Conservation (phyloP, 2,113 vertebrate genomes). For the Bubo scandiacus region DNA sequence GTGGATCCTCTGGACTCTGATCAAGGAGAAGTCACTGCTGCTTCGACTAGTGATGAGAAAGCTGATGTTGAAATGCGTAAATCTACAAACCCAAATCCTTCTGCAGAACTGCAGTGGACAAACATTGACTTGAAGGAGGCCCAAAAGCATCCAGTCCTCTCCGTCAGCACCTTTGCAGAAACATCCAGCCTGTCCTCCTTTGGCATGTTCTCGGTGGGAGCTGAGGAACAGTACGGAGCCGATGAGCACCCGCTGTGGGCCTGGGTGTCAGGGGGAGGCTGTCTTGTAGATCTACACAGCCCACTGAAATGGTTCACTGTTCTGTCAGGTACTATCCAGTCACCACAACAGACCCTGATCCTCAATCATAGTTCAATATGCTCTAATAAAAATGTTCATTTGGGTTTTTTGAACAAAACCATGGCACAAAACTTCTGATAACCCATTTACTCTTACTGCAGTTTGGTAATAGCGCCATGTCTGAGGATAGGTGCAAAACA, state of each 20-base stretch:
- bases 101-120: conserved; percentile 84
- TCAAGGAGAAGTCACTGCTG: not conserved
- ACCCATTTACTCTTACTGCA: not conserved
- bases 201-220: conserved; percentile 75
- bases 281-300: conserved; percentile 82
- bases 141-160: conserved; percentile 60
- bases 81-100: conserved; percentile 27
- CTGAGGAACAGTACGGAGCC: conserved; percentile 79
- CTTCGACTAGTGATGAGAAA: not conserved
- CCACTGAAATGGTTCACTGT: conserved; percentile 85
- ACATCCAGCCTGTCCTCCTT: conserved; percentile 82
- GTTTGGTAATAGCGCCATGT: not conserved
- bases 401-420: not conserved
- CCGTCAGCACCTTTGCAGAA: conserved; percentile 66
- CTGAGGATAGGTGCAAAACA: not conserved
- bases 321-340: conserved; percentile 71
- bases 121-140: conserved; percentile 92
- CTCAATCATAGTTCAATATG: not conserved
- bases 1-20: not conserved
- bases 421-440: not conserved
- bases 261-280: conserved; percentile 92
- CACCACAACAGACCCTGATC: not conserved
- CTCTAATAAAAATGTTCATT: not conserved
- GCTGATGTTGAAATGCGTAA: not conserved
- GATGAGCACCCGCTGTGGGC: conserved; percentile 89